phyloP scores from a whole-genome alignment of 2,888 invertebrate species.

The Dichetophora obliterata region DNA sequence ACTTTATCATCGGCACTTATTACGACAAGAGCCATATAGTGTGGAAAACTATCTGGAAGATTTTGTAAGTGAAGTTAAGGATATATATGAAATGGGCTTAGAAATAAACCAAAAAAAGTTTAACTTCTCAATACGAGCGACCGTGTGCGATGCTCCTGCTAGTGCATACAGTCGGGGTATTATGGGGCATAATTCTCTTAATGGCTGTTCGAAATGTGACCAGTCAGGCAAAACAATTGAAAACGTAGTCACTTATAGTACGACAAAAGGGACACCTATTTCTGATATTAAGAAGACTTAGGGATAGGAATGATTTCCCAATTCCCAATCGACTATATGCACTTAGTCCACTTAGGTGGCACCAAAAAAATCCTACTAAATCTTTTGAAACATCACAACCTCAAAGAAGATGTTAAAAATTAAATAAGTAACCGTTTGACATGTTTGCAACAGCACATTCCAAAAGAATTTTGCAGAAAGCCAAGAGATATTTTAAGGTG shows the following conservation, averaged over 20 bases:
- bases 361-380: not conserved
- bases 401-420: not conserved
- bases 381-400: not conserved
- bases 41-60: constrained; percentile 16
- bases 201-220: not conserved
- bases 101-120: not conserved
- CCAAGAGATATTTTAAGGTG: not conserved
- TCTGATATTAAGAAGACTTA: not conserved
- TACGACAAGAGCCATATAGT: constrained; percentile 11
- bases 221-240: not conserved
- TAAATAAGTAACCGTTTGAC: not conserved
- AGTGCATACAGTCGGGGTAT: not conserved
- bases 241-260: not conserved
- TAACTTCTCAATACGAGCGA: not conserved
- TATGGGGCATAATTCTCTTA: not conserved
- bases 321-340: not conserved
- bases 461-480: not conserved
- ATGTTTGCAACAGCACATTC: not conserved
- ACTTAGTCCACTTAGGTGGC: not conserved
- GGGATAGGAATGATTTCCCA: not conserved
- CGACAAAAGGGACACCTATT: not conserved
- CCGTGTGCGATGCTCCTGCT: not conserved
- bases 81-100: not conserved
- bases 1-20: not conserved
- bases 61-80: constrained; percentile 9